Base-by-base conservation (phyloP, 2,888 invertebrate species). In the Crocallis elinguaria region DNA sequence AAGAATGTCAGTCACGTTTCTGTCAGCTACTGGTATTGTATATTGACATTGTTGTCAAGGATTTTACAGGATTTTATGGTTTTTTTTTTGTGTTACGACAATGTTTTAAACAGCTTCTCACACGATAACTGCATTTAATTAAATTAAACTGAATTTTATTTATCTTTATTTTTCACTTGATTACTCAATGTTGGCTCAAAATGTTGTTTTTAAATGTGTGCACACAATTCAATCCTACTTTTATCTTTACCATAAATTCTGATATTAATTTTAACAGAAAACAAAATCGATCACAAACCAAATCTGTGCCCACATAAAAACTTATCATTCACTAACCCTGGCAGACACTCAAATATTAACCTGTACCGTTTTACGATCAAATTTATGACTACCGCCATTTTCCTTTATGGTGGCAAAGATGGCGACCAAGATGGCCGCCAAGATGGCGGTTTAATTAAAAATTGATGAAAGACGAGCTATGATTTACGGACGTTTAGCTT, bases 391-490 rank as follows among this genome's bases (percentile, higher is more conserved):
- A 46, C 17, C 59, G 44, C 67, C 70, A 71, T 71, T 49, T 72
- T 71, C 62, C 57, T 65, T 66, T 64, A 59, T 62, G 58, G 60
- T 48, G 56, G 42, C 53, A 45, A 51, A 45, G 35, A 48, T 48
- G 48, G 42, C 53, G 42, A 27, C 37, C 45, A 56, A 64, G 51
- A 66, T 66, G 59, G 51, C 50, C 45, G 42, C 57, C 61, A 67
- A 57, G 41, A 59, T 60, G 61, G 61, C 39, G 70, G 66, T 64
- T 71, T 71, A 77, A 77, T 78, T 73, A 75, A 71, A 72, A 69
- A 77, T 74, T 69, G 58, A 77, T 73, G 64, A 65, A 65, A 66
- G 46, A 57, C 54, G 58, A 39, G 37, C 59, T 14, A 49, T 61
- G 68, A 67, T 67, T 72, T 67, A 67, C 57, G 44, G 25, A 17